Evolutionary conservation across 1,140 invertebrate species (phyloP), one percentile per base, ranked within the genome.

Genomic region (Periplaneta americana): DNA sequence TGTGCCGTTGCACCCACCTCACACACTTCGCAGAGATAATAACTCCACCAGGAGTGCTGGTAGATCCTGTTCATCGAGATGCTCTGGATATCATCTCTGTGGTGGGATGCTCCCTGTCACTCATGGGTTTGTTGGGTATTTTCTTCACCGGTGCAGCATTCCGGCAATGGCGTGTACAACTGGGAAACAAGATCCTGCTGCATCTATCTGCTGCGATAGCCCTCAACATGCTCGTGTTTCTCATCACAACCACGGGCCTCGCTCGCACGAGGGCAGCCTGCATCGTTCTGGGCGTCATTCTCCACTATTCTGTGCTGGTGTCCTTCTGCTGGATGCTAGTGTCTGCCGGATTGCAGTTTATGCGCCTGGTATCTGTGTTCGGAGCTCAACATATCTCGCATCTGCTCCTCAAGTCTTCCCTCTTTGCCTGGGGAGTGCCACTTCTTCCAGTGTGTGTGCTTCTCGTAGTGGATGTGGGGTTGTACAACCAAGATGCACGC

Each of bases 381-480:
- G 88, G 88, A 13, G 86, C 86, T 48, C n/a, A n/a, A n/a, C 86
- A 91, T 74, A 88, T 89, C 9, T 88, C 90, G 79, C 89, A 88
- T 82, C 74, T 87, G 34, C 83, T 90, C 34, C 82, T 90, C 31
- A 86, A 87, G 81, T 88, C 89, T 2, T 86, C 88, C 0, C 86
- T 88, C 0, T 89, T 90, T 34, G 91, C 90, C 37, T 92, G 91
- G 91, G 87, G 88, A 4, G 39, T 89, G 48, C 81, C 81, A 1
- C 0, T 80, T 0, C 5, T 82, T 17, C 81, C 81, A 11, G 57
- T 82, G 31, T 31, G 13, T 9, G 32, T 34, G 0, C 48, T 80
- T n/a, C 17, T 80, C 9, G 28, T 74, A 4, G 39, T 34, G 0
- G 39, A 75, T 32, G 37, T 39, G 22, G 80, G 17, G 15, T 22